Percentiles rank a stretch among this genome's conserved stretches.
These are phyloP conservation scores for Typhlomys cinereus DNA, from an alignment of 2,113 vertebrate species.

Conservation along the genomic window DNA sequence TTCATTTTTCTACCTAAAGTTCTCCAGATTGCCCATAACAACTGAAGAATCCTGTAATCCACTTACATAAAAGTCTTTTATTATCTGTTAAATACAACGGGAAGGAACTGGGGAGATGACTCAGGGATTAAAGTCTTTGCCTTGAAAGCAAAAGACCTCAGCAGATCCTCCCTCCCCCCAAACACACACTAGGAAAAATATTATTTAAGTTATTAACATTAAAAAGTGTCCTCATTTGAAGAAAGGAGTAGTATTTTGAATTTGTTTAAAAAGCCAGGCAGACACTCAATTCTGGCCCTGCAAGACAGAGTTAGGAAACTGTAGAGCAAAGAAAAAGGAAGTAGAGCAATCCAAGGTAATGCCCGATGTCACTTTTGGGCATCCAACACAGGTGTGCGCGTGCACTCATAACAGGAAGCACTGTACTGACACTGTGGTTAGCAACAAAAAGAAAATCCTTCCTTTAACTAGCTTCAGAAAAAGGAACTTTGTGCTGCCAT, in stretches of 20 bases:
- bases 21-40: background rate
- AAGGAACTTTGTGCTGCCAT: background rate
- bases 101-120: too few relatives aligned
- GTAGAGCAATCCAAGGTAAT: too few relatives aligned
- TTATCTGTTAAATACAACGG: background rate
- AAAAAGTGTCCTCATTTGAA: slow-evolving; percentile 11
- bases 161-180: too few relatives aligned
- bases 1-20: background rate
- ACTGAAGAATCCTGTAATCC: background rate
- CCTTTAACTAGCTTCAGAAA: background rate
- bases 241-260: background rate
- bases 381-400: too few relatives aligned
- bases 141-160: too few relatives aligned
- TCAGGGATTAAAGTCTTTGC: too few relatives aligned
- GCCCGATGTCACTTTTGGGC: too few relatives aligned
- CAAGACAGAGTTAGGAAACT: too few relatives aligned
- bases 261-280: too few relatives aligned
- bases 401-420: too few relatives aligned
- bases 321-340: too few relatives aligned
- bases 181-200: background rate
- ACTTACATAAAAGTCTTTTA: background rate
- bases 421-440: background rate
- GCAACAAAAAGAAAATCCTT: background rate
- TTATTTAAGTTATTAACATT: slow-evolving; percentile 31
- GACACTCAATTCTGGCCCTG: too few relatives aligned